Base-by-base conservation (phyloP, 1,140 invertebrate species). In the Tribolium castaneum region DNA sequence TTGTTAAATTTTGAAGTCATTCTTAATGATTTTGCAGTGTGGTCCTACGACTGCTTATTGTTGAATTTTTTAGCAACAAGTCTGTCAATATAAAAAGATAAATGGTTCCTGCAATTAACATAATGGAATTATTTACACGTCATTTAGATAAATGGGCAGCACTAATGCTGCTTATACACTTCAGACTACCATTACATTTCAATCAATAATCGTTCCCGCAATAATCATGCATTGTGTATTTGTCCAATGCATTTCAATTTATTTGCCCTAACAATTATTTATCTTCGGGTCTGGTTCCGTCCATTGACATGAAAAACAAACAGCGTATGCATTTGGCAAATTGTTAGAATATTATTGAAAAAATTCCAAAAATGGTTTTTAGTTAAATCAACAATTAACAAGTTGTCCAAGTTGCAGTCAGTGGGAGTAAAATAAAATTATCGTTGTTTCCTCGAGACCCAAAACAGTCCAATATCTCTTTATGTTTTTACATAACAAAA, bases 101-200 rank as follows among this genome's bases (percentile, higher is more conserved):
- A 39, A 66, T 66, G 59, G 14, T 35, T 35, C 10, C 3, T 66
- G 13, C 34, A 66, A 66, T 66, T 66, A 66, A 66, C 30, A 66
- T 66, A 66, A 66, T 66, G 59, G 59, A 66, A 30, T 39, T 35
- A 66, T 66, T 66, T 66, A 66, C 59, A 66, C 59, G 59, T 66
- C 59, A 66, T 35, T 34, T 66, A 66, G 59, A 66, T 35, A 66
- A 66, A 66, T 66, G 59, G 59, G 10, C 35, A 34, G 25, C 59
- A 35, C 59, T 66, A 66, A 66, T 35, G 12, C 59, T 13, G 30
- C 25, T 35, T 35, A 14, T 66, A 66, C 25, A 35, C 59, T 66
- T 35, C 59, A 66, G n/a, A 35, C 25, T 13, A 35, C 59, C 59
- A 66, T 66, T 66, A 66, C 59, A 22, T 66, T 66, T 66, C 59